Conservation (phyloP, 2,113 vertebrate species). For the Anguilla japonica region DNA sequence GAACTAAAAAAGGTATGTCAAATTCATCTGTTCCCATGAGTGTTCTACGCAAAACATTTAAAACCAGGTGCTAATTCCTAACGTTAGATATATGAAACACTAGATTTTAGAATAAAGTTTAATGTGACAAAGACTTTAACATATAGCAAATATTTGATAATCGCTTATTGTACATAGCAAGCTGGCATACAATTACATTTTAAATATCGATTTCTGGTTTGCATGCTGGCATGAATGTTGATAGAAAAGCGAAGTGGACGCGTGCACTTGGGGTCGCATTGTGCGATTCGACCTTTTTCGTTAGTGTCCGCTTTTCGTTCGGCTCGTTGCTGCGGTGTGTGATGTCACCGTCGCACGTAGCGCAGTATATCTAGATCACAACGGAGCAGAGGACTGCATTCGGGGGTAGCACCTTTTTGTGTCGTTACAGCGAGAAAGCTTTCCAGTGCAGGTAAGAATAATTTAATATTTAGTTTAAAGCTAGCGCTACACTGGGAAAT, state of each 20-base stretch:
- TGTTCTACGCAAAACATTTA: too few relatives aligned
- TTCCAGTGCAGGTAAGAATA: conserved; percentile 26
- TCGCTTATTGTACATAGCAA: neutral
- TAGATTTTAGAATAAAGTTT: too few relatives aligned
- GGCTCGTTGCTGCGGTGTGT: conserved; percentile 45
- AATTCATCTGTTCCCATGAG: too few relatives aligned
- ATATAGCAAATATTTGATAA: neutral
- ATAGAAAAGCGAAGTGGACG: neutral
- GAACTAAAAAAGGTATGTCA: too few relatives aligned
- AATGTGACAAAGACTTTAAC: too few relatives aligned
- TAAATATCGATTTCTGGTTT: neutral
- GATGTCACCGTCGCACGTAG: conserved; percentile 40
- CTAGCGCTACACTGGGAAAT: neutral
- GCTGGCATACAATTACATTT: neutral
- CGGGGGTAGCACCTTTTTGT: conserved; percentile 23
- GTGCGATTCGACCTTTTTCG: conserved; percentile 34
- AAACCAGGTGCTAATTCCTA: too few relatives aligned
- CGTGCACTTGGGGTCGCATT: neutral
- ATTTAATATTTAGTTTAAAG: neutral
- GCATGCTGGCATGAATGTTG: neutral
- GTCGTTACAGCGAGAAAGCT: conserved; percentile 13
- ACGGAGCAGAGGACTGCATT: conserved; percentile 30
- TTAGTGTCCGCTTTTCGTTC: conserved; percentile 20
- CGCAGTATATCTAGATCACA: conserved; percentile 12
- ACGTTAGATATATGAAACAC: too few relatives aligned